Base-by-base conservation (phyloP, 2,797 vertebrate species). In the Amblyopsis hoosieri region DNA sequence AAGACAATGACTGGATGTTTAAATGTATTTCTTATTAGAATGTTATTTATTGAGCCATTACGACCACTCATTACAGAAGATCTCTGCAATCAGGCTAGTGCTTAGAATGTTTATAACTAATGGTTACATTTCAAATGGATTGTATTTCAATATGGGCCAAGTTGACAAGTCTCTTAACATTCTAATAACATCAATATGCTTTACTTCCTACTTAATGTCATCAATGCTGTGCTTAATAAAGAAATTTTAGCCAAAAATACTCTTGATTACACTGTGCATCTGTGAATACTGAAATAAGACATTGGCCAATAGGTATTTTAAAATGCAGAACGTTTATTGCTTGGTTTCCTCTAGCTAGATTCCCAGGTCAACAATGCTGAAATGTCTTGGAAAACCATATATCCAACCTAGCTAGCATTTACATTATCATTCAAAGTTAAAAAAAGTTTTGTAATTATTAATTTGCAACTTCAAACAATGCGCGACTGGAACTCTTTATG, bases 291-390 rank as follows among this genome's bases (percentile, higher is more conserved):
- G 13, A 61, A 12, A 66, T 19, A 13, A 74, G 64, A 59, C 74
- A 61, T 52, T 12, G 63, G 62, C 64, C 64, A 47, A 46, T 55
- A 29, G 54, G 54, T 23, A 8, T 47, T 72, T 84, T 76, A 55
- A 48, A 80, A 77, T 76, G 76, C 50, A 49, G 54, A 66, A 60
- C 31, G 66, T 87, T 80, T 85, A 87, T 88, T 85, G 81, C 81
- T 81, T 70, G 73, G 53, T 74, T 64, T 57, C 48, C 11, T 60
- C 47, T 19, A 67, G 23, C 54, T 61, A 49, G 33, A 80, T 7
- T 72, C 69, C 58, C 72, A 81, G n/a, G 63, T 45, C 63, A 74
- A 78, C 75, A 66, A 64, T 8, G 46, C 53, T 56, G 53, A 60
- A 53, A 77, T 0, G 46, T 45, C 46, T 46, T 10, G 3, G 23